Conservation (phyloP, 2,888 invertebrate genomes). For the Polymixis flavicincta region DNA sequence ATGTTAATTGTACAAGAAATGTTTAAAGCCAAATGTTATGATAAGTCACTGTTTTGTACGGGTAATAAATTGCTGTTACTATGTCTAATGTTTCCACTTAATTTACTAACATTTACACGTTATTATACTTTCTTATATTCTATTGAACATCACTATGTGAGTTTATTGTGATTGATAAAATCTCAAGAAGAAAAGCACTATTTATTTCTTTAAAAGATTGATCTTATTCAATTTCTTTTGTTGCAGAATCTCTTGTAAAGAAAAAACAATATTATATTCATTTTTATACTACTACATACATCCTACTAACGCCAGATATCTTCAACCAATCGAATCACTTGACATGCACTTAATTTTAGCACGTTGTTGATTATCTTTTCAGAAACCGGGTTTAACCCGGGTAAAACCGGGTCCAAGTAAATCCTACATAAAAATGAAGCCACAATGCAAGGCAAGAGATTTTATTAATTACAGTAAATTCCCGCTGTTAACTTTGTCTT, state of each 20-base stretch:
- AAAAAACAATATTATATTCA: background rate
- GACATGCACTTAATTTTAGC: background rate
- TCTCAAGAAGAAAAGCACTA: background rate
- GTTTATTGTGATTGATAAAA: constrained; percentile 41
- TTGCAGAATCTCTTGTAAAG: background rate
- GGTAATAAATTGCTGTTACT: constrained; percentile 54
- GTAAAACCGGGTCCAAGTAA: background rate
- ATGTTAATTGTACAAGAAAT: constrained; percentile 42
- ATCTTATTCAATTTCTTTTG: background rate
- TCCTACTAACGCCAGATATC: background rate
- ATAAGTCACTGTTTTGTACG: constrained; percentile 63
- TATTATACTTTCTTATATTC: constrained; percentile 47
- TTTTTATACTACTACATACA: background rate
- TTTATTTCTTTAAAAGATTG: background rate
- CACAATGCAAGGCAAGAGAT: constrained; percentile 1
- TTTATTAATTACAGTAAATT: constrained; percentile 32
- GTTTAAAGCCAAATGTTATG: constrained; percentile 63
- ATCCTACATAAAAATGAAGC: background rate
- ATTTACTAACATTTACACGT: constrained; percentile 51
- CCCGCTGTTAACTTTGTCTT: constrained; percentile 51
- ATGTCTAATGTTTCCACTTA: constrained; percentile 41
- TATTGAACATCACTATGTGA: constrained; percentile 28
- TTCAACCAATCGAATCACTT: background rate
- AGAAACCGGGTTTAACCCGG: background rate
- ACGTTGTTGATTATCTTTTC: background rate